Base-by-base conservation (phyloP, 2,888 invertebrate genomes). In the Tricholauxania praeusta region DNA sequence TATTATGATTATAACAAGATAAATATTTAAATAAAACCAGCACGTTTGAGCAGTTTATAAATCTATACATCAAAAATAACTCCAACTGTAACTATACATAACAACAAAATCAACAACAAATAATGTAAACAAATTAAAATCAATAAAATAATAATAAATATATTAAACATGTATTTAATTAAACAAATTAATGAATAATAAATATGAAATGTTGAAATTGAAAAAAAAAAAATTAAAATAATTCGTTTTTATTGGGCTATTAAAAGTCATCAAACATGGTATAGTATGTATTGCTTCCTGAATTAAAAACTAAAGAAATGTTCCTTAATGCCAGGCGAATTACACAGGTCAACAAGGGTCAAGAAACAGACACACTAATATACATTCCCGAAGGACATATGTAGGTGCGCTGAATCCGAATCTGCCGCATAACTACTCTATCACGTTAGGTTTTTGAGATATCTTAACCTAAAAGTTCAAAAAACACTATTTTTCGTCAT, bases 201-300 rank as follows among this genome's bases (percentile, higher is more conserved):
- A n/a, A 69, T 62, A 69, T 39, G 32, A 69, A 60, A 32, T 69
- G 69, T 62, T 69, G 51, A 39, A 69, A 62, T 69, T 60, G 32
- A 39, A 39, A 39, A 39, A 39, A n/a, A 55, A 69, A 49, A 69
- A 69, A 7, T 39, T 51, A 69, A 19, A 12, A 57, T 7, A 14
- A 1, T 49, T 14, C 8, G 12, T 64, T 64, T 64, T 64, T 15
- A 64, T 64, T 51, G 14, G 28, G 62, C 7, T 39, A 1, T 1
- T 17, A 12, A 14, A 57, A 57, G 39, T 39, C 7, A 39, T 8
- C 39, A 39, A 39, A 6, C 5, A 39, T 8, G 3, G 39, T 22
- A 22, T 22, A 3, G 22, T 22, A 22, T 22, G 22, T 22, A 22
- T 22, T 22, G 22, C 22, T 22, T 1, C 22, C 22, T 22, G 22